Base-by-base conservation (phyloP, 2,797 vertebrate genomes). In the Sus cebifrons region DNA sequence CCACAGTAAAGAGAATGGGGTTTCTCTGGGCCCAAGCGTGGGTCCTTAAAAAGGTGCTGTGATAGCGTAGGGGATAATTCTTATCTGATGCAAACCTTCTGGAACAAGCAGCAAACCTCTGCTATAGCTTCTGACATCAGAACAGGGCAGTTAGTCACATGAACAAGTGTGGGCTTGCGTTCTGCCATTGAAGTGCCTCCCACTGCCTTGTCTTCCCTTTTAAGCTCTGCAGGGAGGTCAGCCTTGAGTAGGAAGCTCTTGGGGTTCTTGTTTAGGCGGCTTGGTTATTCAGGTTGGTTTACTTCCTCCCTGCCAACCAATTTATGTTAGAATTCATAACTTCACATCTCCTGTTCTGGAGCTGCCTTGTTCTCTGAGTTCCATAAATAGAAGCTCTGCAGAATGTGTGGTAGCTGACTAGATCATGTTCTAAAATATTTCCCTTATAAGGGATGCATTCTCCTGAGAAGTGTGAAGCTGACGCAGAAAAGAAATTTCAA, bases 351-450 rank as follows among this genome's bases (percentile, higher is more conserved):
- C 56, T 67, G 70, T 88, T 84, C 65, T 29, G 36, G 32, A 71
- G n/a, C 71, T 56, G 58, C 20, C 17, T 92, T 83, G 82, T 85
- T 71, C 65, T 96, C 78, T 29, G 58, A 93, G 14, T 93, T 83
- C 90, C 89, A 95, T 84, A 92, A 97, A 97, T 96, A 97, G 94
- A 84, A 44, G 67, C 60, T 58, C 32, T 89, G 65, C 40, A 86
- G 65, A 96, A 86, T 49, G 75, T 90, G 27, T 84, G 90, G 89
- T 88, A 78, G 60, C 85, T 97, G 88, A 90, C 49, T 71, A 96
- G 65, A 87, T 92, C 67, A 79, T 84, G 27, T 75, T 86, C 62
- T 86, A 85, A 96, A 97, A 67, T 96, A 73, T 68, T 94, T 96
- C 64, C 65, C 6, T 56, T 82, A 13, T 60, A 93, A 85, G 67